phyloP scores from a whole-genome alignment of 2,797 vertebrate species.

The Leptatherina wallacei region DNA sequence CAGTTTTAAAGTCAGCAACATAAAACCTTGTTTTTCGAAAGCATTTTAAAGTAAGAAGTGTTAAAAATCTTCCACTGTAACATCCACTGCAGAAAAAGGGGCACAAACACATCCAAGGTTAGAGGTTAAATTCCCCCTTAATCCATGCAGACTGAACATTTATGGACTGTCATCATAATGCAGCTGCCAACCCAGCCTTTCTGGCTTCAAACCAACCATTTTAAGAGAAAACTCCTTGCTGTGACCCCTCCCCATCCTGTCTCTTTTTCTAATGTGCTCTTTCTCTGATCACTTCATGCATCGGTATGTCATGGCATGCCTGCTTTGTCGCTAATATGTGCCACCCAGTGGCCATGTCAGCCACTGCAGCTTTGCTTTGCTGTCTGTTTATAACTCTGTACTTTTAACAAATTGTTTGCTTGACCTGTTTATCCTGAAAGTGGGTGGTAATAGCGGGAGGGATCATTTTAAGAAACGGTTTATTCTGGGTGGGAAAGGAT shows the following conservation, averaged over 20 bases:
- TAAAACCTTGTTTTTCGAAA: not conserved
- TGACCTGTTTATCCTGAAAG: constrained; percentile 84
- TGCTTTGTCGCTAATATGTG: constrained; percentile 68
- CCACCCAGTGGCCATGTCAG: constrained; percentile 69
- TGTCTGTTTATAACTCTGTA: constrained; percentile 35
- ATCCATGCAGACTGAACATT: constrained; percentile 18
- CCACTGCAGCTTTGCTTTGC: constrained; percentile 66
- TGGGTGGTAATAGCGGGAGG: constrained; percentile 25
- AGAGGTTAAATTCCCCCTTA: constrained; percentile 34
- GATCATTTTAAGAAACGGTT: not conserved
- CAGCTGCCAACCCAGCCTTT: not conserved
- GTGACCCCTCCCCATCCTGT: constrained; percentile 28
- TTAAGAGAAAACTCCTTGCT: constrained; percentile 58
- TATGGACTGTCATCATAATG: constrained; percentile 12
- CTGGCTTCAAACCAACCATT: constrained; percentile 12
- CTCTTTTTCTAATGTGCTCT: constrained; percentile 44
- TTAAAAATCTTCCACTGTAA: not conserved
- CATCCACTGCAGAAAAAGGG: not conserved
- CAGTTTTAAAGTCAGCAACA: constrained; percentile 18
- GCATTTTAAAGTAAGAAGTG: not conserved
- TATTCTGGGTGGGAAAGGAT: not conserved
- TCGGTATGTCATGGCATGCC: constrained; percentile 74
- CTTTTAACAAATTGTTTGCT: constrained; percentile 54
- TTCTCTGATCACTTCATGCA: constrained; percentile 72
- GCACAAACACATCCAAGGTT: not conserved